These are phyloP conservation scores for Anser brachyrhynchus DNA, from an alignment of 2,113 vertebrate genomes.

Conservation along the genomic window DNA sequence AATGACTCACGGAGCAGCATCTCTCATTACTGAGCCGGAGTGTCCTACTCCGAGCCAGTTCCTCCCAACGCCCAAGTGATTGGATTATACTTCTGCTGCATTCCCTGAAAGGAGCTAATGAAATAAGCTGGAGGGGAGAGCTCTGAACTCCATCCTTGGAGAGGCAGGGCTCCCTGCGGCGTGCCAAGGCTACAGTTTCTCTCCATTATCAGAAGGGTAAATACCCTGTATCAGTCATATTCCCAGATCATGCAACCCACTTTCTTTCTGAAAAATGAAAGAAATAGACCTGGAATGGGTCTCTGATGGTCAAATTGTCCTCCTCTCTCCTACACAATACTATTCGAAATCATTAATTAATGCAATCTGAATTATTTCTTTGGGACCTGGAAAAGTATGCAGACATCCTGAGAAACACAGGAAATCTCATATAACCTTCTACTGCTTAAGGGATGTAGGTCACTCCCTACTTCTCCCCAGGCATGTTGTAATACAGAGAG, in stretches of 20 bases:
- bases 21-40: neutral
- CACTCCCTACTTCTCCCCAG: neutral
- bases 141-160: neutral
- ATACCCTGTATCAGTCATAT: neutral
- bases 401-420: neutral
- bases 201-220: neutral
- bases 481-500: neutral
- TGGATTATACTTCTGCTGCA: conserved; percentile 12
- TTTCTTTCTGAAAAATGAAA: neutral
- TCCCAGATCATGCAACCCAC: neutral
- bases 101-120: conserved; percentile 23
- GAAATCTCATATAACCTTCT: neutral
- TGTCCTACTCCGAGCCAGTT: conserved; percentile 25
- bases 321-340: neutral
- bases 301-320: neutral
- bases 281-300: neutral
- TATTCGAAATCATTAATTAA: neutral
- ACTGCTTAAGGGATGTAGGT: neutral
- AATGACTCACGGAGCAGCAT: conserved; percentile 66
- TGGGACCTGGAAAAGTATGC: neutral
- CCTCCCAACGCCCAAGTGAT: neutral
- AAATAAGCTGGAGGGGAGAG: neutral
- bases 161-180: neutral
- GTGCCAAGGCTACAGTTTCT: neutral
- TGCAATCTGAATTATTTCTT: neutral